A percentile compares a stretch with the other conserved stretches of the same genome.
These are phyloP conservation scores for Miniopterus natalensis DNA, from an alignment of 2,113 vertebrate genomes.

Conservation along the genomic window DNA sequence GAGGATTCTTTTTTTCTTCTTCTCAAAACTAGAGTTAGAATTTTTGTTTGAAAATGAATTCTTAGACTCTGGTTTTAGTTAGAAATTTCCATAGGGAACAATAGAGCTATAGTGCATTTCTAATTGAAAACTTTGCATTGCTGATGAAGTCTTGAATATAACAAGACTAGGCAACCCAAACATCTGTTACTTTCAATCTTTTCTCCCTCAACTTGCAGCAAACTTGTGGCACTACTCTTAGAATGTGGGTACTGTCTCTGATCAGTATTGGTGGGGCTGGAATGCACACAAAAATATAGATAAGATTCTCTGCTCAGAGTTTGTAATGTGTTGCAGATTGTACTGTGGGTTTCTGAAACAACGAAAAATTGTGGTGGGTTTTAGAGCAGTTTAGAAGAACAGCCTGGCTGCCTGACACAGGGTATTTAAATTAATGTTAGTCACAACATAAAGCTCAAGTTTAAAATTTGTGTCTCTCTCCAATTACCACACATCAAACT, in stretches of 20 bases:
- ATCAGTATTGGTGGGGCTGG: slow-evolving; percentile 65
- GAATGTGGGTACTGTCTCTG: slow-evolving; percentile 39
- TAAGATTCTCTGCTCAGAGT: slow-evolving; percentile 70
- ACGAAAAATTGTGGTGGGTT: background rate
- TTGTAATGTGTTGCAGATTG: slow-evolving; percentile 74
- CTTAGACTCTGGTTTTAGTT: slow-evolving; percentile 79
- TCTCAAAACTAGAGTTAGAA: slow-evolving; percentile 64
- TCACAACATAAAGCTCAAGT: slow-evolving; percentile 76
- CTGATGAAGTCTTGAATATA: slow-evolving; percentile 82
- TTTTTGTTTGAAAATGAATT: slow-evolving; percentile 78
- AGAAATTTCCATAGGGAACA: slow-evolving; percentile 77
- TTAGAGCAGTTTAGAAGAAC: slow-evolving; percentile 50
- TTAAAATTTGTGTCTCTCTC: slow-evolving; percentile 74
- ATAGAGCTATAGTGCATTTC: slow-evolving; percentile 69
- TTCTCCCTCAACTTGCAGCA: slow-evolving; percentile 70
- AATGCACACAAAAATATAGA: slow-evolving; percentile 60
- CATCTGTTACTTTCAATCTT: slow-evolving; percentile 76
- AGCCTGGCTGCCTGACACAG: slow-evolving; percentile 65
- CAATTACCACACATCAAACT: slow-evolving; percentile 67
- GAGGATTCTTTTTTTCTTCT: background rate
- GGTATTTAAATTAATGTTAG: slow-evolving; percentile 77
- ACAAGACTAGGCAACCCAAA: slow-evolving; percentile 67
- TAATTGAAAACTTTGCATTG: slow-evolving; percentile 77
- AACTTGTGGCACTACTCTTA: slow-evolving; percentile 73
- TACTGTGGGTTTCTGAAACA: slow-evolving; percentile 54